Conservation (phyloP, 2,113 vertebrate genomes). For the Hippopotamus amphibius region DNA sequence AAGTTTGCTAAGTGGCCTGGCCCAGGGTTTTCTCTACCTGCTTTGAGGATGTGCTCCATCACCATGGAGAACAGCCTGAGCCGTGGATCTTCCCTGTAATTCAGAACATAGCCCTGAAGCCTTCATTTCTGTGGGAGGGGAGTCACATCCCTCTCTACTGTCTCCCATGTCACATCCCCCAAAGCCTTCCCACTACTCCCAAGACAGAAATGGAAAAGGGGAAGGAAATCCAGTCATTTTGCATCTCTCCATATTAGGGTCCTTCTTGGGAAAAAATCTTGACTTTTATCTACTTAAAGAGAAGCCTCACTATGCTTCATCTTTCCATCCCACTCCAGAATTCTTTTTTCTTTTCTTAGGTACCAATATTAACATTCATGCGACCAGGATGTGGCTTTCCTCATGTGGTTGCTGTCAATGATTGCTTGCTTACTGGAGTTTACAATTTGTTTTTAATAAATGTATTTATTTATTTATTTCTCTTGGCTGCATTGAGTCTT, state of each 20-base stretch:
- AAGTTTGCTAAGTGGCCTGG: neutral
- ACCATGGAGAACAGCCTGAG: neutral
- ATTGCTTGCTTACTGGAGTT: neutral
- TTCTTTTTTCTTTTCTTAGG: neutral
- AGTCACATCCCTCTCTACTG: no score
- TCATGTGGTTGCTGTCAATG: neutral
- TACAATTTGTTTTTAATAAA: no score
- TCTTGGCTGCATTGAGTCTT: no score
- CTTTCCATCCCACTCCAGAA: neutral
- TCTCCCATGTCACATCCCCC: neutral
- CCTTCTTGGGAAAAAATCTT: neutral
- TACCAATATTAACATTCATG: neutral
- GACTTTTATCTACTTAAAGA: neutral
- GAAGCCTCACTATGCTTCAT: neutral
- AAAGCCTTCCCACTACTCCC: neutral
- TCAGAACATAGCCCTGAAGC: neutral
- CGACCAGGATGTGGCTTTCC: accelerated
- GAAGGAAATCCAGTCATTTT: neutral
- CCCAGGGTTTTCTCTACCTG: neutral
- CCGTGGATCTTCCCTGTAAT: no score
- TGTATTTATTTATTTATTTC: no score
- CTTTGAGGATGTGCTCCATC: neutral
- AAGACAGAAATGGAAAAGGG: neutral
- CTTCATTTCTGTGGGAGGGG: neutral
- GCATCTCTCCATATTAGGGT: neutral